Evolutionary conservation across 2,888 invertebrate species (phyloP), one percentile per base, ranked within the genome.

Genomic region (Mesorhabditis sp.): DNA sequence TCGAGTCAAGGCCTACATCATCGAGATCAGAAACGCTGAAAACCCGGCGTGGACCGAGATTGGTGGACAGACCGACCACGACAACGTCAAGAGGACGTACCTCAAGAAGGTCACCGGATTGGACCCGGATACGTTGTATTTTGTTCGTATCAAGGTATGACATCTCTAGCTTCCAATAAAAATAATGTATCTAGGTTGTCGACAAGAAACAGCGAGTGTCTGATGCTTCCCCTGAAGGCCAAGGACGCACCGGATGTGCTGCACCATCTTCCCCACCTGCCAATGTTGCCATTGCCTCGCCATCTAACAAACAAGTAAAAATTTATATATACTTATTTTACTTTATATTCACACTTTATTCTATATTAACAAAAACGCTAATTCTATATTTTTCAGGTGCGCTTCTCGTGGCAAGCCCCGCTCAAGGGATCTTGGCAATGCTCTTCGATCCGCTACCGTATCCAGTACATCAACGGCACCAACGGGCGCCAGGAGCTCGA

Each of bases 71-170:
- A 78, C 80, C 4, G 72, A 74, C 6, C 84, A 86, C 75, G 83
- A 83, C 50, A 65, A 76, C 28, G 78, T 77, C n/a, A 84, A 82
- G 72, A 72, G 76, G 13, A 75, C 72, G 41, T 86, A 85, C 75
- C 70, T 75, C 70, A 79, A 86, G 76, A 85, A 85, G 50, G 74
- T 88, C 43, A 82, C 84, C 4, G 83, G 84, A 7, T 82, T 88
- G 43, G 83, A 86, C 63, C 83, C 88, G 4, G 86, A 86, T 76
- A 87, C 87, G 4, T 85, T 85, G 66, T 88, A 88, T 76, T 83
- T 86, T 68, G 85, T 88, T 13, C 84, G 87, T 82, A 87, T 87
- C 76, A 81, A 76, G 73, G 69, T 65, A 41, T 13, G 13, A 43
- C 2, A 13, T 43, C 10, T 65, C 66, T 65, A 3, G 10, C 13